Evolutionary conservation across 23 tunicate species (phyloP).

Genomic region (Ciona savignyi): DNA sequence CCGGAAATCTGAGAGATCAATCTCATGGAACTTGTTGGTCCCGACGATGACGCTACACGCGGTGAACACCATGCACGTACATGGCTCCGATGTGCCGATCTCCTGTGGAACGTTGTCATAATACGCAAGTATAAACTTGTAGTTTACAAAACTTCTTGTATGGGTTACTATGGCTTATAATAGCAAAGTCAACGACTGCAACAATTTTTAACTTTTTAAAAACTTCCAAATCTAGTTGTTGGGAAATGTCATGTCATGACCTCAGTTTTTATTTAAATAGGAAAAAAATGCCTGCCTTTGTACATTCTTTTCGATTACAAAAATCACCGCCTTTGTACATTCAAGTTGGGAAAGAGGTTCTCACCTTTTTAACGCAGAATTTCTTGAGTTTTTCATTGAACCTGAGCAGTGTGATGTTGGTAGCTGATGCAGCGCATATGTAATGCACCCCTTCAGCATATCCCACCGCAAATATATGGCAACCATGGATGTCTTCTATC

Average conservation of each 20-base stretch:
- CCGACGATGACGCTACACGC: conserved; percentile 87
- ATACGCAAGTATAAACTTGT: too few species aligned
- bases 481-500: conserved; percentile 38
- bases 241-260: too few species aligned
- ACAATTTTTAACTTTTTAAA: not conserved
- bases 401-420: conserved; percentile 29
- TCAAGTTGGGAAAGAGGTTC: too few species aligned
- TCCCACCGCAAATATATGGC: conserved; percentile 67
- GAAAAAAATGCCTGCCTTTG: too few species aligned
- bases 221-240: not conserved
- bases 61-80: conserved; percentile 82
- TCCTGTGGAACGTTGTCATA: too few species aligned
- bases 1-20: conserved; percentile 66
- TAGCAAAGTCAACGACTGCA: too few species aligned
- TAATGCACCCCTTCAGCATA: conserved; percentile 48
- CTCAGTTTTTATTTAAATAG: too few species aligned
- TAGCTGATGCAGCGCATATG: conserved; percentile 53
- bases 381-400: conserved; percentile 50
- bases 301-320: too few species aligned
- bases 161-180: too few species aligned
- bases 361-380: conserved; percentile 56
- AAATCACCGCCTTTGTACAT: too few species aligned
- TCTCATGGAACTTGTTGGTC: conserved; percentile 69
- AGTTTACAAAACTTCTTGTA: too few species aligned
- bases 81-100: conserved; percentile 66